A percentile compares a stretch with the other conserved stretches of the same genome.
These are phyloP conservation scores for Drosophila neotestacea DNA, from an alignment of 2,888 invertebrate species.

Conservation along the genomic window DNA sequence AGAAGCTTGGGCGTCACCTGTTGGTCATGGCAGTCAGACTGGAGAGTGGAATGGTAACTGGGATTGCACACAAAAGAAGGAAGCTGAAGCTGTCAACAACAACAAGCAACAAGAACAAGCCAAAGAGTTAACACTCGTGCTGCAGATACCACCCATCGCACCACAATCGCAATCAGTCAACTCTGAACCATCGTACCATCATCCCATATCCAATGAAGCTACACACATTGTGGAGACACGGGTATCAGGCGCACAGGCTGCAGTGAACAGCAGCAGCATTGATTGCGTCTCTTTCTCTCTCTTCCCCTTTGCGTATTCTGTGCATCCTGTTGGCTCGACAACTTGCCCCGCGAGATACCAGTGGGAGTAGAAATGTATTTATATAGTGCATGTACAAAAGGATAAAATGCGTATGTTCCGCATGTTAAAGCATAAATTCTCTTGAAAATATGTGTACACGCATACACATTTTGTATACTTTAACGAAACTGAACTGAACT, in stretches of 20 bases:
- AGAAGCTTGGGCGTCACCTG: slow-evolving; percentile 69
- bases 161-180: slow-evolving; percentile 3
- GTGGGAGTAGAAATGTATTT: neutral
- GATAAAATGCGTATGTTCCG: neutral
- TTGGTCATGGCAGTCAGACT: slow-evolving; percentile 23
- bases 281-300: neutral
- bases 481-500: too few species aligned
- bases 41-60: slow-evolving; percentile 1
- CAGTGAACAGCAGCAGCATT: neutral
- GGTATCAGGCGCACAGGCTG: slow-evolving; percentile 12
- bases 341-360: too few species aligned
- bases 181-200: neutral
- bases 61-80: slow-evolving; percentile 13
- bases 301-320: neutral
- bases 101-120: slow-evolving; percentile 55
- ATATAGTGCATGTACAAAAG: neutral
- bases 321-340: too few species aligned
- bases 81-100: slow-evolving; percentile 43
- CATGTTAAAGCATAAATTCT: neutral
- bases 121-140: slow-evolving; percentile 25
- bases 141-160: neutral
- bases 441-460: too few species aligned
- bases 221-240: slow-evolving; percentile 12
- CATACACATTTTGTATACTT: too few species aligned
- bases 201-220: neutral